Percentiles rank a stretch among this genome's conserved stretches.
Conservation (phyloP, 2,113 vertebrate genomes). For the Mastomys coucha region DNA sequence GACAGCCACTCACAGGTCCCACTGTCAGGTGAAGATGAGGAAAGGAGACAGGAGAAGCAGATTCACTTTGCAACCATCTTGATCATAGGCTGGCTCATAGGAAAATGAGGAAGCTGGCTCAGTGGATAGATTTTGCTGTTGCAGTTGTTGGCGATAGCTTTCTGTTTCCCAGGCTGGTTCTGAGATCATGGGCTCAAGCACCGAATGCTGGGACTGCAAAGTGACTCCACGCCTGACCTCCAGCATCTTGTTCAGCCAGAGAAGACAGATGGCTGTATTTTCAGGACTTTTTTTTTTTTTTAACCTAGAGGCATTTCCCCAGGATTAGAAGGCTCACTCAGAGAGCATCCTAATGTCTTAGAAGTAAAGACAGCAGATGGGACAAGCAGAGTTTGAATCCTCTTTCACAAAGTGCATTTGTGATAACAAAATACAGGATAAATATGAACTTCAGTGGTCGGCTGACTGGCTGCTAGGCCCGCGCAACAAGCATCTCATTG, state of each 20-base stretch:
- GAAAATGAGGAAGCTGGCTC: accelerated
- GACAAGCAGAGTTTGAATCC: conserved; percentile 63
- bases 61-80: background rate
- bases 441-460: conserved; percentile 64
- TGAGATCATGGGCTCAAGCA: background rate
- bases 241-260: background rate
- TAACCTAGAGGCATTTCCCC: background rate
- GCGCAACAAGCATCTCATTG: conserved; percentile 45
- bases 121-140: background rate
- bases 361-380: conserved; percentile 67
- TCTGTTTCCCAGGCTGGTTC: background rate
- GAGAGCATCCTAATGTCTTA: conserved; percentile 45
- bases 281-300: background rate
- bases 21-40: background rate
- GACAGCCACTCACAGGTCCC: background rate
- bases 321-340: conserved; percentile 44
- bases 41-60: background rate
- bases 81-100: background rate
- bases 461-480: conserved; percentile 9
- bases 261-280: background rate
- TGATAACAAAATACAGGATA: conserved; percentile 69
- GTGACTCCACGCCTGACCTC: background rate
- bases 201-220: background rate
- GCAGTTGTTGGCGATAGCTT: background rate
- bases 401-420: conserved; percentile 60